phyloP scores from a whole-genome alignment of 2,888 invertebrate genomes.

The Trissoscelio sp. region DNA sequence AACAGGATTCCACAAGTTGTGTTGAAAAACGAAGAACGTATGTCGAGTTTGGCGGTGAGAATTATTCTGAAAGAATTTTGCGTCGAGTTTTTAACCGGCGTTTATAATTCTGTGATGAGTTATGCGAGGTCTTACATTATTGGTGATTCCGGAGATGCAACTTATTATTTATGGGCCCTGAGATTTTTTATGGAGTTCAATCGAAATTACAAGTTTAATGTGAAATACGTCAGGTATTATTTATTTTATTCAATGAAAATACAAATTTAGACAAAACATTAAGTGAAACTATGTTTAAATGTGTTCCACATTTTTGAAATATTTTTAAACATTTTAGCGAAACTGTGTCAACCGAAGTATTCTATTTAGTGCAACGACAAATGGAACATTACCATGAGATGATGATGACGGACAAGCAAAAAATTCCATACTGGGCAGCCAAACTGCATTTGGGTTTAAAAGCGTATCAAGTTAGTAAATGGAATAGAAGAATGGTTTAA shows the following conservation, averaged over 20 bases:
- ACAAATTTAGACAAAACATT: too few relatives aligned
- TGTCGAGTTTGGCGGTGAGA: conserved; percentile 95
- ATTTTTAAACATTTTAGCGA: conserved; percentile 87
- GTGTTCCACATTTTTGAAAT: not conserved
- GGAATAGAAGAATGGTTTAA: conserved; percentile 26
- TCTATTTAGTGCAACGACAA: conserved; percentile 97
- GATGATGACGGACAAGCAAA: conserved; percentile 94
- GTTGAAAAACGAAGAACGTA: conserved; percentile 87
- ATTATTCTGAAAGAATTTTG: conserved; percentile 97
- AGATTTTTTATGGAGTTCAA: conserved; percentile 99
- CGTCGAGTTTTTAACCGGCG: conserved; percentile 94
- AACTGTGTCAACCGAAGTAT: conserved; percentile 95
- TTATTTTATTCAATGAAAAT: not conserved
- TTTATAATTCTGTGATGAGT: conserved; percentile 96
- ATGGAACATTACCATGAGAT: conserved; percentile 93
- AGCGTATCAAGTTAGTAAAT: conserved; percentile 85
- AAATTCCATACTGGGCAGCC: conserved; percentile 91
- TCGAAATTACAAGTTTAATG: conserved; percentile 92
- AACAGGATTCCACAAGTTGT: conserved; percentile 86
- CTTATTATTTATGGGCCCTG: conserved; percentile 96
- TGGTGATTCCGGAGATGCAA: conserved; percentile 92
- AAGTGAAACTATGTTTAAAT: not conserved
- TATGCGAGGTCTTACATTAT: conserved; percentile 91
- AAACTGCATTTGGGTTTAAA: conserved; percentile 93
- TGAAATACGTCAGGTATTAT: conserved; percentile 93